These are phyloP conservation scores for Zoanthus sansibaricus DNA, from an alignment of 92 coral and sea anemone genomes.

Conservation along the genomic window DNA sequence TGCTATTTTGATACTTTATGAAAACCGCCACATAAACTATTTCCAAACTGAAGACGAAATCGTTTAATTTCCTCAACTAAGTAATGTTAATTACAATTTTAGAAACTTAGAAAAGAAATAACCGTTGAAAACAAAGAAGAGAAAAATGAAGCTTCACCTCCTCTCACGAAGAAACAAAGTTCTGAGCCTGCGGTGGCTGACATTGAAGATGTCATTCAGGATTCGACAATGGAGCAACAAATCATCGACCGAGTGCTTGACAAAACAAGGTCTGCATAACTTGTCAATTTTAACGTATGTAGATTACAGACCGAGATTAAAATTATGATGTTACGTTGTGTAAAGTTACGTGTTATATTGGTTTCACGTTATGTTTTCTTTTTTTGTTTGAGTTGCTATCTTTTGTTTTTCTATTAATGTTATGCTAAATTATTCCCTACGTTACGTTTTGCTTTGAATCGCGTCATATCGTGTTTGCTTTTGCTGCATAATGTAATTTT, in stretches of 20 bases:
- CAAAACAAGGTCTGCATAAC: conserved; percentile 72
- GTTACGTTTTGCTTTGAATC: too few relatives aligned
- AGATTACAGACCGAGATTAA: too few relatives aligned
- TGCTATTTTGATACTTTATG: neutral
- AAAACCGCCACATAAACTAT: too few relatives aligned
- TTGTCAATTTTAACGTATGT: too few relatives aligned
- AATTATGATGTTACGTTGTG: too few relatives aligned
- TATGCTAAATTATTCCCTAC: too few relatives aligned
- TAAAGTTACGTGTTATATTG: too few relatives aligned
- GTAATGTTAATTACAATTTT: neutral
- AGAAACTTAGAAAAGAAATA: conserved; percentile 62
- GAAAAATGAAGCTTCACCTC: conserved; percentile 75
- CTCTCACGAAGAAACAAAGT: conserved; percentile 70
- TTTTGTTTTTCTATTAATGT: too few relatives aligned
- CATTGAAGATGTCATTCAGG: conserved; percentile 91
- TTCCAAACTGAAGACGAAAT: neutral
- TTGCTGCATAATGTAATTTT: too few relatives aligned
- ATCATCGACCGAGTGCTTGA: conserved; percentile 83
- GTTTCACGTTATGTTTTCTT: too few relatives aligned
- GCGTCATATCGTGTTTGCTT: too few relatives aligned
- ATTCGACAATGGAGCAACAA: conserved; percentile 79
- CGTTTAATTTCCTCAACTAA: neutral
- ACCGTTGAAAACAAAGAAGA: conserved; percentile 46
- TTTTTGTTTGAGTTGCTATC: too few relatives aligned
- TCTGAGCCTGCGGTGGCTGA: conserved; percentile 69